These are phyloP conservation scores for Euura saliciscinereae DNA, from an alignment of 1,140 invertebrate species.

Conservation along the genomic window DNA sequence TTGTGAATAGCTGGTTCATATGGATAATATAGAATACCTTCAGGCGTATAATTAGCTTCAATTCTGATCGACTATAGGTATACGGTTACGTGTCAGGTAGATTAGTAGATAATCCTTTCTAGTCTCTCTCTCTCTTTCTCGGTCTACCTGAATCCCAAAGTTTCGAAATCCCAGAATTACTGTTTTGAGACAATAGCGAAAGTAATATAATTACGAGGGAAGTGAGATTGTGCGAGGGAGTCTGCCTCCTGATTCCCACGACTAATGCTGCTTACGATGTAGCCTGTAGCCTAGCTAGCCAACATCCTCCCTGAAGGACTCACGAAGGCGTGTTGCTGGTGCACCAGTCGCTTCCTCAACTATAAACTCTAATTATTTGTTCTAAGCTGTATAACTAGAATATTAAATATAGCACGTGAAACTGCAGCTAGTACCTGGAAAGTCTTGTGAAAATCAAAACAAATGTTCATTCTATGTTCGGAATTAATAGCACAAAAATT, in stretches of 20 bases:
- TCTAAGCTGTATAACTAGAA: neutral
- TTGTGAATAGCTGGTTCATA: too few relatives aligned
- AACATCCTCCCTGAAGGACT: slow-evolving; percentile 3
- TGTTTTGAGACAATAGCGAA: neutral
- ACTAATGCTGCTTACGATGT: neutral
- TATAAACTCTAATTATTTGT: neutral
- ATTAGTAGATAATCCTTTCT: too few relatives aligned
- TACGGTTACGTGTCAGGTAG: too few relatives aligned
- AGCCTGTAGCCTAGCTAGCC: neutral
- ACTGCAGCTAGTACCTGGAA: too few relatives aligned
- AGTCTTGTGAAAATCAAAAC: too few relatives aligned
- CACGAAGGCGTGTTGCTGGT: neutral
- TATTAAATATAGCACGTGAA: neutral
- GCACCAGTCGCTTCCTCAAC: neutral
- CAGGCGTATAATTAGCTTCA: too few relatives aligned
- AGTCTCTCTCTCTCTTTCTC: too few relatives aligned
- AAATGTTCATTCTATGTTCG: too few relatives aligned
- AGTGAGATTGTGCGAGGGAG: slow-evolving; percentile 6
- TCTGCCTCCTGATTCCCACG: slow-evolving; percentile 1
- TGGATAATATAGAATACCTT: too few relatives aligned
- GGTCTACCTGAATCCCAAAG: too few relatives aligned
- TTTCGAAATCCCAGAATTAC: neutral
- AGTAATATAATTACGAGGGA: slow-evolving; percentile 1
- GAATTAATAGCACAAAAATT: too few relatives aligned
- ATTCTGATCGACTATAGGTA: too few relatives aligned